phyloP scores from a whole-genome alignment of 2,888 invertebrate genomes.

The Drosophila helvetica region DNA sequence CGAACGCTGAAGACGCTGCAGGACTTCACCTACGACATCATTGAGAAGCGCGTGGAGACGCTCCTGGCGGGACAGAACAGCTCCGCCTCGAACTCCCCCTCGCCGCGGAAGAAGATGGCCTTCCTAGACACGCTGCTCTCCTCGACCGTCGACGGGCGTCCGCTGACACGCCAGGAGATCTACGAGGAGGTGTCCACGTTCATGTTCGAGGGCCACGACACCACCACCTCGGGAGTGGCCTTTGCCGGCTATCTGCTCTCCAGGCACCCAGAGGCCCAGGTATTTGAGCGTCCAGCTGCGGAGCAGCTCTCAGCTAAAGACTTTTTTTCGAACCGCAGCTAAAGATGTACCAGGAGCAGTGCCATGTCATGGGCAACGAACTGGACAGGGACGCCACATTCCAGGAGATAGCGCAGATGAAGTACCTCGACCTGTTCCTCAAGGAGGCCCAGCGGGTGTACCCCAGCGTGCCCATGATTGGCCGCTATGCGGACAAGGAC shows the following conservation, averaged over 20 bases:
- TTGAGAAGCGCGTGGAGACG: conserved; percentile 71
- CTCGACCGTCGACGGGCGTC: conserved; percentile 72
- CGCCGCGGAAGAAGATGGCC: conserved; percentile 69
- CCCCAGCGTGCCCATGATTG: conserved; percentile 81
- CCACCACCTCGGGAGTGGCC: conserved; percentile 86
- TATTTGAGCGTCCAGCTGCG: conserved; percentile 65
- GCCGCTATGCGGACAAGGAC: conserved; percentile 68
- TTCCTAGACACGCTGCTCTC: conserved; percentile 81
- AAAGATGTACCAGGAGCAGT: conserved; percentile 85
- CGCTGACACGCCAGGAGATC: conserved; percentile 73
- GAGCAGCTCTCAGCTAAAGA: conserved; percentile 11
- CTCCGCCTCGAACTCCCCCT: conserved; percentile 31
- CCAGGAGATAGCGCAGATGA: conserved; percentile 80
- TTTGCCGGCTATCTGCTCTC: conserved; percentile 85
- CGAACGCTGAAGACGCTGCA: conserved; percentile 81
- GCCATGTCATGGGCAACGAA: conserved; percentile 82
- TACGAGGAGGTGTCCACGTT: conserved; percentile 83
- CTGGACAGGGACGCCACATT: conserved; percentile 72
- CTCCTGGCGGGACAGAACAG: conserved; percentile 1
- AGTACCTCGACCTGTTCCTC: conserved; percentile 81
- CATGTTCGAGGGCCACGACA: conserved; percentile 85
- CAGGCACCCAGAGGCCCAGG: conserved; percentile 85
- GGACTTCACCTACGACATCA: conserved; percentile 81
- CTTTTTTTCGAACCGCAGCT: conserved; percentile 75
- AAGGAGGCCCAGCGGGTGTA: conserved; percentile 81